Percentiles rank a stretch among this genome's conserved stretches.
These are phyloP conservation scores for Thunnus maccoyii DNA, from an alignment of 2,113 vertebrate genomes.

Conservation along the genomic window DNA sequence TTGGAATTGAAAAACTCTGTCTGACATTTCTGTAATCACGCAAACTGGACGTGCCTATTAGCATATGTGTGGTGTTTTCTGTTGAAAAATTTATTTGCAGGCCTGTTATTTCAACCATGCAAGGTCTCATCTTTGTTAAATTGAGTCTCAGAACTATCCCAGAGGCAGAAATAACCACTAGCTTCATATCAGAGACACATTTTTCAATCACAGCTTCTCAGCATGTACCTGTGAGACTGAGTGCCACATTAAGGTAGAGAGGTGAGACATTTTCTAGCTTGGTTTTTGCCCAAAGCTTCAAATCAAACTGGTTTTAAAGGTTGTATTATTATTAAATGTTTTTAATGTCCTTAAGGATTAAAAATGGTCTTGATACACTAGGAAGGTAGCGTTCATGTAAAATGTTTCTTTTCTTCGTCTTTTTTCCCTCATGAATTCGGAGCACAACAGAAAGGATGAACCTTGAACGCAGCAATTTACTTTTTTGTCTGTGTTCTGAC, in stretches of 20 bases:
- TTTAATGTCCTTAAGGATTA: neutral
- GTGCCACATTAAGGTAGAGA: neutral
- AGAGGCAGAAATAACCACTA: constrained; percentile 9
- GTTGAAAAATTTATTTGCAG: constrained; percentile 14
- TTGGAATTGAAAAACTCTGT: neutral
- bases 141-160: neutral
- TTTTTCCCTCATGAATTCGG: neutral
- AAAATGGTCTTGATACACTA: neutral
- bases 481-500: neutral
- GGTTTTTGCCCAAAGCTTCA: neutral
- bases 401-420: neutral
- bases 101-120: neutral
- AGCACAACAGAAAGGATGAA: neutral
- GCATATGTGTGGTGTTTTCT: neutral
- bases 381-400: neutral
- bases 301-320: neutral
- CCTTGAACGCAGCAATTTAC: neutral
- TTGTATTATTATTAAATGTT: neutral
- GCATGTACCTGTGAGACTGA: neutral
- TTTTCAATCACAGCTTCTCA: constrained; percentile 40
- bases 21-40: constrained; percentile 22
- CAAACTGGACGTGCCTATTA: neutral
- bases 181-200: neutral
- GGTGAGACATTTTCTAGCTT: neutral
- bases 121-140: neutral